Percentiles rank a stretch among this genome's conserved stretches.
Conservation (phyloP, 2,113 vertebrate species). For the Psephotus haematonotus region DNA sequence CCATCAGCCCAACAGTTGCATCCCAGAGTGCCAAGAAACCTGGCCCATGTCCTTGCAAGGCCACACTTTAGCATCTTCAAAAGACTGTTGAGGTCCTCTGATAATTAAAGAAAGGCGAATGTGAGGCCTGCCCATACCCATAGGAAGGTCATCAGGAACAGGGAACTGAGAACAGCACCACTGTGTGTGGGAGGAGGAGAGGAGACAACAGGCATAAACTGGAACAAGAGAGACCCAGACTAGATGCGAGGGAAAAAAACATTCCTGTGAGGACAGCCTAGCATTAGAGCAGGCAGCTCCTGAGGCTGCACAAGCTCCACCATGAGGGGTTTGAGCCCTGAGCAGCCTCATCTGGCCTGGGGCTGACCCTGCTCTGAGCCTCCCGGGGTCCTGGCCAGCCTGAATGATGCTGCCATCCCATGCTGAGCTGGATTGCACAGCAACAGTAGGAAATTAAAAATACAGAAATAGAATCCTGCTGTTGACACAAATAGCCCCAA, state of each 20-base stretch:
- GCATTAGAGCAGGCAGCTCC: neutral
- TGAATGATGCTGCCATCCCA: neutral
- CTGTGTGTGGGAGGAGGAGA: neutral
- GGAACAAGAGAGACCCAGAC: neutral
- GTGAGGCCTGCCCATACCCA: neutral
- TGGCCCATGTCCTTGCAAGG: neutral
- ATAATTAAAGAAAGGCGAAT: neutral
- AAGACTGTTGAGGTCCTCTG: neutral
- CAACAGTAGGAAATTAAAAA: constrained; percentile 57
- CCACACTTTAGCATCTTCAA: neutral
- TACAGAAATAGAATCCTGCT: constrained; percentile 48
- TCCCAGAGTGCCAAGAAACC: neutral
- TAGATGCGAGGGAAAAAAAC: neutral
- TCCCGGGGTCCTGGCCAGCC: neutral
- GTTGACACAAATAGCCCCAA: constrained; percentile 17
- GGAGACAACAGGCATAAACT: neutral
- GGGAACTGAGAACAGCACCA: neutral
- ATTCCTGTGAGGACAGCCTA: neutral
- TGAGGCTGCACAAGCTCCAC: neutral
- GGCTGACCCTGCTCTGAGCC: neutral
- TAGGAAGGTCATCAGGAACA: neutral
- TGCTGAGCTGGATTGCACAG: neutral
- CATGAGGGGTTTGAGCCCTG: neutral
- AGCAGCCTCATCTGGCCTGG: neutral
- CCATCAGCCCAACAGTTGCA: neutral